These are phyloP conservation scores for Dusona sp. DNA, from an alignment of 2,888 invertebrate species.

Conservation along the genomic window DNA sequence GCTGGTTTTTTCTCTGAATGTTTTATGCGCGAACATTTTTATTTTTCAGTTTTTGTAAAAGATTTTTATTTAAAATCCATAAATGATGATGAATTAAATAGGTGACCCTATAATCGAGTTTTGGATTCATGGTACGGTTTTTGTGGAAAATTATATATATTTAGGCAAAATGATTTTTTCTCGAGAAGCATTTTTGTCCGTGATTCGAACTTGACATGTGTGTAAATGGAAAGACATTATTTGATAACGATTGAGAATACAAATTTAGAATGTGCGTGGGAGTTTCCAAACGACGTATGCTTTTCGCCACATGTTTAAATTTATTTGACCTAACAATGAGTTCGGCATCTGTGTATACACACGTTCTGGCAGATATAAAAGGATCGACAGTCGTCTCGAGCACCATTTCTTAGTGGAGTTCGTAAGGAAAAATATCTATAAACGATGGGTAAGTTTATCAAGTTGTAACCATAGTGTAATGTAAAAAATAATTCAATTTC, in stretches of 20 bases:
- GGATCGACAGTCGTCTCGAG: not conserved
- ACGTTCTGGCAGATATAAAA: constrained; percentile 8
- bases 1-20: no score
- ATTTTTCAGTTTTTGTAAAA: no score
- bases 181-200: not conserved
- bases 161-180: no score
- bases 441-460: constrained; percentile 12
- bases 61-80: no score
- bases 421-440: not conserved
- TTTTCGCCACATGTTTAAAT: not conserved
- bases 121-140: no score
- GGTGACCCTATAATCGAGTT: no score
- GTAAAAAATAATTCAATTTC: not conserved
- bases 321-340: not conserved
- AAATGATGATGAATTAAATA: no score
- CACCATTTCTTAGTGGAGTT: not conserved
- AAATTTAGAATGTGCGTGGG: not conserved
- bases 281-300: not conserved
- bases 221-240: not conserved
- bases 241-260: not conserved
- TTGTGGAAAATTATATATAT: no score
- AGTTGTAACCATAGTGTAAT: not conserved
- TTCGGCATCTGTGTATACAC: constrained; percentile 13
- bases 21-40: no score
- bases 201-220: not conserved